Base-by-base conservation (phyloP, 2,797 vertebrate genomes). In the Poecile montanus region DNA sequence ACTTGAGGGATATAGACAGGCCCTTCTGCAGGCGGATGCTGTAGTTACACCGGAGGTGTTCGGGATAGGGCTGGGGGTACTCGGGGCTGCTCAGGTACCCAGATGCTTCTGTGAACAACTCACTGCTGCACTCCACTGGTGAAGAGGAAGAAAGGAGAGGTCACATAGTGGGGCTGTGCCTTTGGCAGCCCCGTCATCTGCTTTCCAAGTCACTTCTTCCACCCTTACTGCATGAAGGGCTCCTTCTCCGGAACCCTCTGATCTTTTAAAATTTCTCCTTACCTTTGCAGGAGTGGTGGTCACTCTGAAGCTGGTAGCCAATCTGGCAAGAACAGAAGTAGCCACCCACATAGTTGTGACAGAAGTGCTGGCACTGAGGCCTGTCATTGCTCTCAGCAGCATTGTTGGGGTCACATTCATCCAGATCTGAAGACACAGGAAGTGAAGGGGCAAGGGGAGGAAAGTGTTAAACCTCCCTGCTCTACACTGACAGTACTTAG, bases 291-390 rank as follows among this genome's bases (percentile, higher is more conserved):
- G 97, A 97, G n/a, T 57, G 93, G 21, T n/a, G 36, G 32, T 98
- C 97, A 23, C 81, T 88, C 93, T 98, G 97, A 62, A 99, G 98
- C 88, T 94, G 70, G 84, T 99, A 99, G 70, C 99, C 98, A 11
- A 96, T 85, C 45, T 21, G 97, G 93, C 99, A 99, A 94, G 98
- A 98, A 93, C 99, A 99, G 97, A 98, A 97, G 96, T 99, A 99
- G 26, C 99, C 98, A 13, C 99, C 99, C 1, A 99, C 80, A 34
- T 98, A 98, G 97, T 99, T 99, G 96, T 99, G 98, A 75, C 99
- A 99, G 90, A 98, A 97, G 25, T 99, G 99, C 56, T 98, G 98
- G 94, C 99, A 99, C 47, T 0, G 92, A 50, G 78, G 95, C 29
- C 50, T 61, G 84, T 94, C 95, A 2, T 56, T 62, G 0, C 88